Evolutionary conservation across 2,888 invertebrate species (phyloP).

Genomic region (Catotricha subobsoleta): DNA sequence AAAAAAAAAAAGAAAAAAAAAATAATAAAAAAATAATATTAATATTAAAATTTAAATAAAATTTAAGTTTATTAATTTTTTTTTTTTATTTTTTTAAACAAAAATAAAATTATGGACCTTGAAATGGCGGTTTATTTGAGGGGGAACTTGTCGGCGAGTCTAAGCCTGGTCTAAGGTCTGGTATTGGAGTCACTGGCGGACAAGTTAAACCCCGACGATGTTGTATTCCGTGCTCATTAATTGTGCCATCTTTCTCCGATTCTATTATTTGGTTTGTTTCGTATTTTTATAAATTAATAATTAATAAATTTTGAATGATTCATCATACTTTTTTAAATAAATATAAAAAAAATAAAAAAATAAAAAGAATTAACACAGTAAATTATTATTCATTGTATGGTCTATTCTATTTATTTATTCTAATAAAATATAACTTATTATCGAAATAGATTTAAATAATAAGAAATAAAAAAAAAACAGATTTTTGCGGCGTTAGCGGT

Average conservation of each 20-base stretch:
- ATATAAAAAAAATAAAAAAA: conserved; percentile 6
- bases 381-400: not conserved
- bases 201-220: conserved; percentile 71
- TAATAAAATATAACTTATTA: no score
- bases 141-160: conserved; percentile 27
- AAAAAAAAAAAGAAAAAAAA: conserved; percentile 12
- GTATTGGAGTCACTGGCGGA: conserved; percentile 66
- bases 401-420: no score
- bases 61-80: conserved; percentile 11
- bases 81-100: no score
- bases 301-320: no score
- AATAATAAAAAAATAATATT: conserved; percentile 11
- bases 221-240: conserved; percentile 74
- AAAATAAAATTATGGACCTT: no score
- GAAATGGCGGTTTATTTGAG: conserved; percentile 27
- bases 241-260: conserved; percentile 20
- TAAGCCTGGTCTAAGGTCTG: conserved; percentile 53
- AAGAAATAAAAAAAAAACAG: no score
- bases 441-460: no score
- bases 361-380: not conserved
- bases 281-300: no score
- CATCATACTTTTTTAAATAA: conserved; percentile 6
- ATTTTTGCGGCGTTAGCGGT: no score
- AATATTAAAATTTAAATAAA: conserved; percentile 12
- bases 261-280: no score